Evolutionary conservation across 2,888 invertebrate genomes (phyloP).

Genomic region (Leistus spinibarbis): DNA sequence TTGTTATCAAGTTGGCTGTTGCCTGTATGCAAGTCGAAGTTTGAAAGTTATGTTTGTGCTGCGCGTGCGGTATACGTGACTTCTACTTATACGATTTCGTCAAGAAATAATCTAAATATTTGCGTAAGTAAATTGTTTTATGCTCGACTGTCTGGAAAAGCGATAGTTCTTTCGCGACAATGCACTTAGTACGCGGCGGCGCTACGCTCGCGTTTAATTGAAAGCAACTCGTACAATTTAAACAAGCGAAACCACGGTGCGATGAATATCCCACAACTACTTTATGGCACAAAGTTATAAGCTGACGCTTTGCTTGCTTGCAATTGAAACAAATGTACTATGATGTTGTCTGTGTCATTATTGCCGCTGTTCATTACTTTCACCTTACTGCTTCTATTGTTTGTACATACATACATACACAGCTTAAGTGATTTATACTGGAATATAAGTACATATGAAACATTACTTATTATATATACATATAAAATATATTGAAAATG

Average conservation of each 20-base stretch:
- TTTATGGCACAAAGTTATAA: background rate
- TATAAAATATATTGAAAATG: no score
- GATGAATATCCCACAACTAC: background rate
- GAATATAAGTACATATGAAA: background rate
- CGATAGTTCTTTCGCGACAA: background rate
- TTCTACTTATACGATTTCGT: slow-evolving; percentile 15
- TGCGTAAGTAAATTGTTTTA: slow-evolving; percentile 11
- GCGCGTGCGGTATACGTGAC: background rate
- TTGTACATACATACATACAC: background rate
- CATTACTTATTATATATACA: no score
- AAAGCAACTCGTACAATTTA: background rate
- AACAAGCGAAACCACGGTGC: background rate
- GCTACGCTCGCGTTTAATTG: background rate
- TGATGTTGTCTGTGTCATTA: background rate
- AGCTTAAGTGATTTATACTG: background rate
- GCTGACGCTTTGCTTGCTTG: background rate
- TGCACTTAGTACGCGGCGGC: background rate
- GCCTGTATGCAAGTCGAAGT: background rate
- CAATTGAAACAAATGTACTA: background rate
- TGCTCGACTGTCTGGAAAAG: background rate
- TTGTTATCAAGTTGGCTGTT: slow-evolving; percentile 3
- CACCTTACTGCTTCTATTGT: background rate
- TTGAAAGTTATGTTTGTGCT: background rate
- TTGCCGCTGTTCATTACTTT: background rate
- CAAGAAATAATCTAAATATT: slow-evolving; percentile 33